Conservation (phyloP, 2,113 vertebrate species). For the Grus americana region DNA sequence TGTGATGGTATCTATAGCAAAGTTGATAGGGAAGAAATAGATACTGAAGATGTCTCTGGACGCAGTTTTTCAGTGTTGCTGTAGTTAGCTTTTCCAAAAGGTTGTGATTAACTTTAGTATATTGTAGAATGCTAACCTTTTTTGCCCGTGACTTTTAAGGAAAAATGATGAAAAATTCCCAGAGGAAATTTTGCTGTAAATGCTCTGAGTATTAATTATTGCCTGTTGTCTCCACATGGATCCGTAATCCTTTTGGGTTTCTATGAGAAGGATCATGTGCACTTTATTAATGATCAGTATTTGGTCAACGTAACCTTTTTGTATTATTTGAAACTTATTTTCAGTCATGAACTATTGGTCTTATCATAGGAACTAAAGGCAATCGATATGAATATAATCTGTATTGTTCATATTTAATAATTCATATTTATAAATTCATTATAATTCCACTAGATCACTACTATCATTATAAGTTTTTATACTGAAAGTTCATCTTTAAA, state of each 20-base stretch:
- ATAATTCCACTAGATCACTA: neutral
- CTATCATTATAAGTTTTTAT: neutral
- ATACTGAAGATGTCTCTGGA: slow-evolving; percentile 39
- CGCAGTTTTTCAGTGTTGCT: neutral
- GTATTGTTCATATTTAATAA: neutral
- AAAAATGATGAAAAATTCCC: neutral
- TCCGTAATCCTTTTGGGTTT: neutral
- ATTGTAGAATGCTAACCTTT: neutral
- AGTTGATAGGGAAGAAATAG: slow-evolving; percentile 45
- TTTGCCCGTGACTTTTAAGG: neutral
- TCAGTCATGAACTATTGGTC: neutral
- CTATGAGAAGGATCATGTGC: neutral
- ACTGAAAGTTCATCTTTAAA: neutral
- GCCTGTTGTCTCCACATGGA: neutral
- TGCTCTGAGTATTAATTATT: neutral
- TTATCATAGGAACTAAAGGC: neutral
- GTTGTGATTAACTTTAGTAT: neutral
- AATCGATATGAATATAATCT: neutral
- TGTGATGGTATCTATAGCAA: slow-evolving; percentile 55
- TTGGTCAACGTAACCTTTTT: neutral
- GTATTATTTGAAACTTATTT: neutral
- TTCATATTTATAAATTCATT: neutral
- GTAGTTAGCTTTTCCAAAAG: neutral
- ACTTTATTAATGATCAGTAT: neutral
- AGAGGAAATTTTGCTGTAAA: neutral